Conservation (phyloP, 1,140 invertebrate species). For the Mycetomoellerius zeteki region DNA sequence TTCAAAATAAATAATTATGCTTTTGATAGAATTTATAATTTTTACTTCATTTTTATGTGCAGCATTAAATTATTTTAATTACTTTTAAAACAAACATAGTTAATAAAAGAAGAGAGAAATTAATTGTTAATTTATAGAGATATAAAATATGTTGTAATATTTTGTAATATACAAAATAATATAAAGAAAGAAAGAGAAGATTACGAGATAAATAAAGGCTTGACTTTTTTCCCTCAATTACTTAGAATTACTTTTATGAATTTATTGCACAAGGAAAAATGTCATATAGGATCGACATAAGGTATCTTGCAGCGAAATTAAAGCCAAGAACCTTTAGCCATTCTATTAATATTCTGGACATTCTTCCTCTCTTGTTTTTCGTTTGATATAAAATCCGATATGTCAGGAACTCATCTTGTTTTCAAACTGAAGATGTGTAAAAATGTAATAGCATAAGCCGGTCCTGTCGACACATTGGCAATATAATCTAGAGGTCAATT, state of each 20-base stretch:
- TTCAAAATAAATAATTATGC: conserved; percentile 4
- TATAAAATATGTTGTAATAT: background rate
- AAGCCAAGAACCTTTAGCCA: background rate
- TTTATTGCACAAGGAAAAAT: background rate
- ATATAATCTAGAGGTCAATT: conserved; percentile 69
- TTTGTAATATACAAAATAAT: conserved; percentile 17
- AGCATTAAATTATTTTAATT: conserved; percentile 22
- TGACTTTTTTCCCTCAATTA: background rate
- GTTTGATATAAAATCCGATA: background rate
- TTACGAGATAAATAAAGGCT: background rate
- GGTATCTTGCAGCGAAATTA: conserved; percentile 3
- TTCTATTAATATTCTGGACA: background rate
- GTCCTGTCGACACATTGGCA: conserved; percentile 7
- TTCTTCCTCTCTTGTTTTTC: background rate
- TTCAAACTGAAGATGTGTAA: background rate
- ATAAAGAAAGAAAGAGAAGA: background rate
- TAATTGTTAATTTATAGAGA: background rate
- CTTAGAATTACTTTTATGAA: background rate
- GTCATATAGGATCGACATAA: background rate
- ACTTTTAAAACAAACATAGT: background rate
- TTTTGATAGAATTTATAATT: background rate
- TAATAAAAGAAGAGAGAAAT: background rate
- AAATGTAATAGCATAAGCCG: background rate
- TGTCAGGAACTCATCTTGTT: background rate
- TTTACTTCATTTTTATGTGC: background rate